Base-by-base conservation (phyloP, 2,113 vertebrate species). In the Melospiza georgiana region DNA sequence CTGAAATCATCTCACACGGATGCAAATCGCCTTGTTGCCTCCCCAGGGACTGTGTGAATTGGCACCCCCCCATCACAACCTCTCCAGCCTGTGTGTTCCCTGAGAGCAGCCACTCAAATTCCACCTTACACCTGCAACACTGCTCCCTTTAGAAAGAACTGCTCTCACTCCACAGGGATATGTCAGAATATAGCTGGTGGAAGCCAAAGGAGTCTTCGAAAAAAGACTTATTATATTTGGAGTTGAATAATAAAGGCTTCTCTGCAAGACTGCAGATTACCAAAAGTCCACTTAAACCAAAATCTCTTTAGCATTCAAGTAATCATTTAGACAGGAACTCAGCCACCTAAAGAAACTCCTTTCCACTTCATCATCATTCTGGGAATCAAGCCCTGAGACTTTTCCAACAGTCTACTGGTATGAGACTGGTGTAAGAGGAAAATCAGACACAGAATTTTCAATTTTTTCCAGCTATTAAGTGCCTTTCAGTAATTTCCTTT, bases 381-480 rank as follows among this genome's bases (percentile, higher is more conserved):
- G 89, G 93, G 91, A 96, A 79, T 17, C 10, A 35, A 71, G 74
- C 62, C 89, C 62, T 91, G 80, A 93, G 71, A 65, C 28, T 43
- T 88, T 49, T 94, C 87, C 71, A 89, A 43, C 68, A 83, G 33
- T 35, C 54, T 79, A 66, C 41, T 58, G 54, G 58, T 84, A 6
- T 80, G 71, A 89, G 65, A 85, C 19, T 69, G 49, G 62, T 58
- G 19, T 39, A 83, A 84, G 55, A 85, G 84, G 58, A 95, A 91
- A 95, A 93, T 85, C 41, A 39, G 66, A 69, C 28, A 61, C 62
- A 94, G 49, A 93, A 91, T 87, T 95, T 95, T 91, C 74, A 82
- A 1, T 35, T 79, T 91, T 91, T 93, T 85, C 67, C 78, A 92
- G 35, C 49, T 54, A 52, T 84, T 89, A 89, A 41, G 14, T 59